Evolutionary conservation across 2,888 invertebrate species (phyloP).

Genomic region (Lasioglossum marginatum): DNA sequence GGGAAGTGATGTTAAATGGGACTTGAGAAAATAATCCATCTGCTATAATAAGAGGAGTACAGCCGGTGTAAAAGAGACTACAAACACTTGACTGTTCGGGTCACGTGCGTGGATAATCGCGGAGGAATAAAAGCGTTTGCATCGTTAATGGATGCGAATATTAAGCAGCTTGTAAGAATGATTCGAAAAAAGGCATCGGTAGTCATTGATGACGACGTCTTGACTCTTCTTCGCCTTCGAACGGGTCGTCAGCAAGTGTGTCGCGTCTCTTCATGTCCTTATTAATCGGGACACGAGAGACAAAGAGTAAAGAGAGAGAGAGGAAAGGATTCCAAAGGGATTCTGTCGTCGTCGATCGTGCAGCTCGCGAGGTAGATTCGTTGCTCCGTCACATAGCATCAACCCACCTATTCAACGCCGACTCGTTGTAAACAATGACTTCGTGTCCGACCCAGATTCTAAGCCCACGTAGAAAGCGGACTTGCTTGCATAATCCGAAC

Average conservation of each 20-base stretch:
- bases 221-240: neutral
- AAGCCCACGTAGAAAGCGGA: constrained; percentile 82
- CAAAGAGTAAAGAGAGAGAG: neutral
- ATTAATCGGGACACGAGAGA: neutral
- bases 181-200: neutral
- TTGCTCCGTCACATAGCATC: constrained; percentile 47
- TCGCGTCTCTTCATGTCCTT: neutral
- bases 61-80: neutral
- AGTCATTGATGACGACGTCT: neutral
- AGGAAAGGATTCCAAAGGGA: constrained; percentile 1
- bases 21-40: no score
- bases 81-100: neutral
- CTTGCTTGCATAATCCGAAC: constrained; percentile 81
- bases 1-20: no score
- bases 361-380: constrained; percentile 21
- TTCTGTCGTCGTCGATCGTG: constrained; percentile 8
- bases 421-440: constrained; percentile 81
- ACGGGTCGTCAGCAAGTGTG: neutral
- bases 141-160: neutral
- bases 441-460: constrained; percentile 82
- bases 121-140: neutral
- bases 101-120: neutral
- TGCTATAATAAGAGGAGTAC: no score
- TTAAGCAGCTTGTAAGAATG: neutral
- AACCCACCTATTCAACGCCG: constrained; percentile 63